A percentile compares a stretch with the other conserved stretches of the same genome.
Evolutionary conservation across 2,113 vertebrate species (phyloP).

Genomic region (Potamarius usumacintae): DNA sequence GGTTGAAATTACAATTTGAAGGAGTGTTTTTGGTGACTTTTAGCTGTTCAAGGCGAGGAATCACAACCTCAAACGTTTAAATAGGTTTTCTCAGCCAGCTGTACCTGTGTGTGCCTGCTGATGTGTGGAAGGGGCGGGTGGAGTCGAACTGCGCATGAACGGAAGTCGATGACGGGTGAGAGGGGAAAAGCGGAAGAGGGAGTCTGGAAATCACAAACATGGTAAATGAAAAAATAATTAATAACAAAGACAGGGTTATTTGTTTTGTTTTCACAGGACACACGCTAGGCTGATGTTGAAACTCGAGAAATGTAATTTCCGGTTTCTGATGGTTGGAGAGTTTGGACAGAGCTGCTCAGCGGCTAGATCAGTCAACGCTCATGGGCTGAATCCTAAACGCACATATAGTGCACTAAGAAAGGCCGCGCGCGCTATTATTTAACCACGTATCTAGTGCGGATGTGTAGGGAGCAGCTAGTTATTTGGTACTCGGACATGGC

Average conservation of each 20-base stretch:
- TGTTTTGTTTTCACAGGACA: background rate
- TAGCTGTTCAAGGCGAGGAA: too few relatives aligned
- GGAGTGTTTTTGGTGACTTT: too few relatives aligned
- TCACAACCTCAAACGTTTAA: too few relatives aligned
- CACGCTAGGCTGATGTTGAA: background rate
- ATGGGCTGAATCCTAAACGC: background rate
- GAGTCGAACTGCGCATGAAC: constrained; percentile 80
- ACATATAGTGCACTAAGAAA: background rate
- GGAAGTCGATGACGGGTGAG: constrained; percentile 70
- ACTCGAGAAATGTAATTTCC: background rate
- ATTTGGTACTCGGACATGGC: background rate
- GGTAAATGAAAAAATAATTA: constrained; percentile 63
- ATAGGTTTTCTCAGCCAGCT: too few relatives aligned
- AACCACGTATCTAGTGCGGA: background rate
- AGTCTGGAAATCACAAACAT: constrained; percentile 77
- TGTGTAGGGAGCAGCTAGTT: background rate
- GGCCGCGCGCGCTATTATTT: too few relatives aligned
- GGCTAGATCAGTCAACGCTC: background rate
- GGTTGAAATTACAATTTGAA: too few relatives aligned
- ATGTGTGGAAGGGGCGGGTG: constrained; percentile 18
- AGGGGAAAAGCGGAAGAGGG: constrained; percentile 74
- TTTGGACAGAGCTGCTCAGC: background rate
- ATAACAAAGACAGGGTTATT: background rate
- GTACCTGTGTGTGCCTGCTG: background rate
- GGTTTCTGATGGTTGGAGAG: background rate